Base-by-base conservation (phyloP, 2,888 invertebrate species). In the Volucella inflata region DNA sequence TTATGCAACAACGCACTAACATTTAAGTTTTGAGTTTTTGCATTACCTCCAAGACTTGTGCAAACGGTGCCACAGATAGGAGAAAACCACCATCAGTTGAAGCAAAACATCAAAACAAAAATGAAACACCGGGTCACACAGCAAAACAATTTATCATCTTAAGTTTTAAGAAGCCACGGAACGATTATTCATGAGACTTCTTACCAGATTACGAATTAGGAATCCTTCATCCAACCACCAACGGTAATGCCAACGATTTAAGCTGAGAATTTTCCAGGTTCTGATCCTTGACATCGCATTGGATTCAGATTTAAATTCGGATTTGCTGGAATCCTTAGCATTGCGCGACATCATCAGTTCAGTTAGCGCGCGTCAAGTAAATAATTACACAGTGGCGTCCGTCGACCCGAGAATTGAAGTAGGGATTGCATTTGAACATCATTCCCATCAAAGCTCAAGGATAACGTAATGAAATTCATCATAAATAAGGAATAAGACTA, bases 381-480 rank as follows among this genome's bases (percentile, higher is more conserved):
- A 82, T 82, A 82, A 82, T 77, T 82, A 82, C 65, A 77, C 71
- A 77, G 46, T 40, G 51, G 70, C 65, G 53, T 10, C 44, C 65
- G 53, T 10, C 44, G 4, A 48, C 50, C 51, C 36, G 65, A 44
- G 65, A 38, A 65, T 64, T 57, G 14, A 4, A 75, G 57, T 53
- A 46, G 44, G 72, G 74, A 78, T 78, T 83, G 46, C 17, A 38
- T 67, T 68, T 74, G 78, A 21, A 21, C 21, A 21, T 21, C 78
- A 83, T 78, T 78, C 78, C 78, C 83, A 83, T 83, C 21, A 64
- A 83, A 74, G 64, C 78, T 74, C 72, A 60, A 64, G 78, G 78
- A 83, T 83, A 78, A 83, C 72, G 60, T 83, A 83, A 83, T 83
- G 72, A 83, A 83, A 83, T 83, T 78, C 82, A 67, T 83, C 77